phyloP scores from a whole-genome alignment of 2,113 vertebrate species.

The Otocyon megalotis region DNA sequence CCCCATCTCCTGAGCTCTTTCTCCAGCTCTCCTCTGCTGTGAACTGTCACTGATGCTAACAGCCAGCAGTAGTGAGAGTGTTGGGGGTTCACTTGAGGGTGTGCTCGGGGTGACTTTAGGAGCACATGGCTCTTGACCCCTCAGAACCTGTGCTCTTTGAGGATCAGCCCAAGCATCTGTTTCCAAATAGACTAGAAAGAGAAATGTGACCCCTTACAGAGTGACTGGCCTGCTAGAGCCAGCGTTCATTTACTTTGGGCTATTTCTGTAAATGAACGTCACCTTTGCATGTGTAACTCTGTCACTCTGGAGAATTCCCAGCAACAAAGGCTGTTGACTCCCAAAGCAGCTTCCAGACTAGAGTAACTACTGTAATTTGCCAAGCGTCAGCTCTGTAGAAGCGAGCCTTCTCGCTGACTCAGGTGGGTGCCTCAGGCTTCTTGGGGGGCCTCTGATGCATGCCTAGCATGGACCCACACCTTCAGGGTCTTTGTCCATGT shows the following conservation, averaged over 20 bases:
- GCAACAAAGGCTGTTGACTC: neutral
- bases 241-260: neutral
- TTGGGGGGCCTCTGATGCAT: neutral
- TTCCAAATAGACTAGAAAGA: neutral
- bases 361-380: neutral
- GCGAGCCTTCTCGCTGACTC: neutral
- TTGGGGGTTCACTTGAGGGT: neutral
- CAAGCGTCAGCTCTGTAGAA: neutral
- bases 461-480: neutral
- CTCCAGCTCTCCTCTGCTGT: neutral
- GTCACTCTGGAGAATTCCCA: neutral
- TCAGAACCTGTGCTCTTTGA: neutral
- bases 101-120: neutral
- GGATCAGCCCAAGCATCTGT: neutral
- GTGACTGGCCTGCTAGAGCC: neutral
- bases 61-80: neutral
- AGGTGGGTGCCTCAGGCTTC: neutral
- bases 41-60: neutral
- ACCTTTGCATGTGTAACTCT: neutral
- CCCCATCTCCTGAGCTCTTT: neutral
- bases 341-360: neutral
- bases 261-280: constrained; percentile 11
- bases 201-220: no score
- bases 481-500: neutral
- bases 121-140: neutral